Evolutionary conservation across 2,888 invertebrate genomes (phyloP), one percentile per base, ranked within the genome.

Genomic region (Cerceris ruficornis): DNA sequence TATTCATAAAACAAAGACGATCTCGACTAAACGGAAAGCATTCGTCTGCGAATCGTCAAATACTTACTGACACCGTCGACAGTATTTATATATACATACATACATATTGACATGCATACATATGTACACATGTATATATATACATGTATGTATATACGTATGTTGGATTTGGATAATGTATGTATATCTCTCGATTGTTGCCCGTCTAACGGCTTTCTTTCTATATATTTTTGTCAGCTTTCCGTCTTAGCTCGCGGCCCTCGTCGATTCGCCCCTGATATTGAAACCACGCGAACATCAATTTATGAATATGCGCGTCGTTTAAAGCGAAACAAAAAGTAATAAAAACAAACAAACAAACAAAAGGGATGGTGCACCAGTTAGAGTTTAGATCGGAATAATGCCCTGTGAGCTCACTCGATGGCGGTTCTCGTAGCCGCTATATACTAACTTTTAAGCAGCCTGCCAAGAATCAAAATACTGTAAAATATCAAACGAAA

Each of bases 401-500:
- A 81, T 74, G 83, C 86, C 85, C 85, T 83, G 49, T 61, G 73
- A 83, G 88, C 87, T 88, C 88, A 85, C 87, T 87, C 88, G 87
- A 86, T 76, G 82, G 80, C 66, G 76, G 79, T 76, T 80, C 86
- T 81, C 87, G 80, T 83, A 79, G 86, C 82, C 85, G 85, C 28
- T 28, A 82, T 86, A 79, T 75, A 80, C 81, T 86, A 86, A 84
- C 75, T 77, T 73, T 83, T 85, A 88, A 88, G 85, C 85, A 88
- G 88, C 88, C 90, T 87, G 90, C 87, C 89, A 85, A 80, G 84
- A 90, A 90, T 90, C 86, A 88, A 89, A 90, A 87, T 84, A 85
- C 74, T 84, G 88, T 87, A 86, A 86, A 88, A 88, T 90, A 88
- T 88, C 86, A 87, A 87, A 88, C 87, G 88, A 87, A 46, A 87